Evolutionary conservation across 2,797 vertebrate genomes (phyloP), one percentile per base, ranked within the genome.

Genomic region (Sylvia borin): DNA sequence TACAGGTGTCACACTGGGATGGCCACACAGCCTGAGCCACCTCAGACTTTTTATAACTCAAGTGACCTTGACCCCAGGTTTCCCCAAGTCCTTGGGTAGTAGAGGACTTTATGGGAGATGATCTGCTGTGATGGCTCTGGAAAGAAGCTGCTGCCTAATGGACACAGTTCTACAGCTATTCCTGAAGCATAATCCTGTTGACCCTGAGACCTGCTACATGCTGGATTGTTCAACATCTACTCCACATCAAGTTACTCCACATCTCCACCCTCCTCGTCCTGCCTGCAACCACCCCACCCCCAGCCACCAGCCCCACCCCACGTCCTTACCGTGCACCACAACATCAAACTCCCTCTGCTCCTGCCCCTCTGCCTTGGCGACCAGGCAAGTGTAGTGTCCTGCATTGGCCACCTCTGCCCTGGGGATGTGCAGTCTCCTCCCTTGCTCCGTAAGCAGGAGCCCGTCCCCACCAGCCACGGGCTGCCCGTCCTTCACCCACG

Each of bases 301-400:
- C 31, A 40, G 19, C 38, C n/a, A 5, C 24, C 65, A 68, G 24
- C 51, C 43, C 29, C 17, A 9, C 11, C 61, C 88, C 58, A 13
- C 4, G 0, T 36, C 60, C 98, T 95, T 95, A 98, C 98, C 98
- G 1, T 96, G 96, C 73, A 98, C 97, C 0, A 45, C 76, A 20
- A 98, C 91, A 1, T 85, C 85, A 51, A 98, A 98, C 45, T 95
- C 97, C 58, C 89, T 94, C 93, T 95, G 90, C 0, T 97, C 89
- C 80, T 96, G 96, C 24, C 97, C 97, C 0, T 50, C 97, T 7
- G 19, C 7, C 0, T 47, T 95, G 74, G 95, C 45, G 1, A 90
- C 96, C 94, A 98, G 92, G 5, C 98, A 98, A n/a, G 81, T 20
- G 77, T 98, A 98, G 94, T 0, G 97, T 15, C 98, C 98, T 0